Base-by-base conservation (phyloP, 1,140 invertebrate species). In the Heliconius eleuchia region DNA sequence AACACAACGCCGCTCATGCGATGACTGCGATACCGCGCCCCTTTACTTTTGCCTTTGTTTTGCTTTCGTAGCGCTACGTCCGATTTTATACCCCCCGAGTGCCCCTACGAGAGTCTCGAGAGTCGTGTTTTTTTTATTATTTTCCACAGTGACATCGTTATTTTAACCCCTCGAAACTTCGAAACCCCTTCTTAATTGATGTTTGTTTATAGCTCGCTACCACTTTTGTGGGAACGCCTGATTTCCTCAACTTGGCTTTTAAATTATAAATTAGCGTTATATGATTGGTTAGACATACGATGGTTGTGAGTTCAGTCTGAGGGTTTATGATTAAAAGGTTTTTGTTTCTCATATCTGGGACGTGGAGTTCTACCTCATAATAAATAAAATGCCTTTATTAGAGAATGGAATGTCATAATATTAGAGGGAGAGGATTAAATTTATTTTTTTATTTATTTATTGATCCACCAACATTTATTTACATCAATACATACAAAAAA, bases 1-100 rank as follows among this genome's bases (percentile, higher is more conserved):
- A 60, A 72, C 79, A 77, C 75, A 74, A 78, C 76, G 79, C 81
- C 57, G 60, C 80, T 82, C 79, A 78, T 81, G 75, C 75, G 80
- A 85, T 83, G 82, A 80, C 77, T 80, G 80, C 82, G 82, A 85
- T 82, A 85, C 79, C 74, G 57, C 42, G 70, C 76, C 78, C 74
- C 79, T 80, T 66, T 66, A 66, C 60, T 66, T 81, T 83, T 81
- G 82, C 79, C 82, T 83, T 83, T 83, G 80, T 83, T 83, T 83
- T 77, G 82, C 80, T 79, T 79, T 74, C 80, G 66, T 80, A 83
- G 82, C 82, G 72, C 82, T 79, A 80, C 80, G 75, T 80, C 82
- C 77, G 82, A 83, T 81, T 81, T 81, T 83, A 81, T 81, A 70
- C 80, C 74, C 77, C 74, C 77, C 73, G 73, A 76, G 55, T 73